Evolutionary conservation across 2,113 vertebrate species (phyloP).

Genomic region (Genyomyrus donnyi): DNA sequence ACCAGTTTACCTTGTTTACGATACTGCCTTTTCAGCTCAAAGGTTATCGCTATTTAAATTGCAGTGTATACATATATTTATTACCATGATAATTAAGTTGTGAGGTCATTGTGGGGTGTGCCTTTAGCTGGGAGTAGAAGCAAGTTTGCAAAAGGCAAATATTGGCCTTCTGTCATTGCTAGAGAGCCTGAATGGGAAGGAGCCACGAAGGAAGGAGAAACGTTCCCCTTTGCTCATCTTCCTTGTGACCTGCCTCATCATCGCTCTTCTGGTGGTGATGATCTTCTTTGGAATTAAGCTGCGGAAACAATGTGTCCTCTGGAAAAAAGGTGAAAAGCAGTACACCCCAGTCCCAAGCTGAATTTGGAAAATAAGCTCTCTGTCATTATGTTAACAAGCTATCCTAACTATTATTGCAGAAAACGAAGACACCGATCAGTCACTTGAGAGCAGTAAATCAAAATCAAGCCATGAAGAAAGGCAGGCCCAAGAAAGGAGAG

Average conservation of each 20-base stretch:
- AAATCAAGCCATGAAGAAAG: slow-evolving; percentile 75
- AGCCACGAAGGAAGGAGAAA: neutral
- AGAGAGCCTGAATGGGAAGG: slow-evolving; percentile 3
- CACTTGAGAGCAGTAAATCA: slow-evolving; percentile 75
- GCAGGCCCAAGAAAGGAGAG: slow-evolving; percentile 48
- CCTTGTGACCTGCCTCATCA: slow-evolving; percentile 70
- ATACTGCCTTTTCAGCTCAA: neutral
- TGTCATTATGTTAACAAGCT: neutral
- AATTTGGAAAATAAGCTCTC: neutral
- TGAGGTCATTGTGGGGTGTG: neutral
- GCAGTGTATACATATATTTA: neutral
- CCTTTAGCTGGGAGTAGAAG: neutral
- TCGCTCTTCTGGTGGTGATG: slow-evolving; percentile 68
- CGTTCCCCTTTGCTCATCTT: slow-evolving; percentile 59
- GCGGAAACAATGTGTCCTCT: slow-evolving; percentile 67
- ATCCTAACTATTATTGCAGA: slow-evolving; percentile 60
- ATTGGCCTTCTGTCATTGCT: slow-evolving; percentile 12
- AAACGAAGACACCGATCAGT: slow-evolving; percentile 73
- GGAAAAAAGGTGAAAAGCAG: slow-evolving; percentile 72
- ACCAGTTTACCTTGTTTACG: neutral
- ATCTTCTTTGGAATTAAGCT: slow-evolving; percentile 74
- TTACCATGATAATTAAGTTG: neutral
- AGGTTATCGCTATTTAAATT: neutral
- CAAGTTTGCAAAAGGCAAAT: neutral
- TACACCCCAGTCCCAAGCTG: neutral